Conservation (phyloP, 2,888 invertebrate genomes). For the Microchrysa polita region DNA sequence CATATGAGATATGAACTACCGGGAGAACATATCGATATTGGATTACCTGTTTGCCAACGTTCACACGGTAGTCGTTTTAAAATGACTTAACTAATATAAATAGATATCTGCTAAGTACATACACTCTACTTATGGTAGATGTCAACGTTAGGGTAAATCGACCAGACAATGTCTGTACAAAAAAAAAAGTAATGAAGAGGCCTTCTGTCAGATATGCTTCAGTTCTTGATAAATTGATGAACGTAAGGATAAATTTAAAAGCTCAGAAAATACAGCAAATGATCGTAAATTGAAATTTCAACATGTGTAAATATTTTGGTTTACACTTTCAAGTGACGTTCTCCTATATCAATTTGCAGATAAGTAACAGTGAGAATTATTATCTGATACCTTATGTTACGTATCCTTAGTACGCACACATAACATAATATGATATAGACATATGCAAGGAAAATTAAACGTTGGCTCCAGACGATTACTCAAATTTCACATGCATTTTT, state of each 20-base stretch:
- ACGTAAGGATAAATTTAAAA: too few species aligned
- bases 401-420: neutral
- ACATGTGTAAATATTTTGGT: neutral
- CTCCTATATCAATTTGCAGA: neutral
- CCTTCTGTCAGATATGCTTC: too few species aligned
- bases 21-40: slow-evolving; percentile 35
- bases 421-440: neutral
- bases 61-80: slow-evolving; percentile 24
- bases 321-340: neutral
- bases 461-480: slow-evolving; percentile 21
- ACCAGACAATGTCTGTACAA: neutral
- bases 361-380: slow-evolving; percentile 1
- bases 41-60: slow-evolving; percentile 14
- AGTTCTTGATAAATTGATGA: too few species aligned
- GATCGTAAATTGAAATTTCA: too few species aligned
- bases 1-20: slow-evolving; percentile 23
- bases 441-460: neutral
- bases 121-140: too few species aligned
- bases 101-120: slow-evolving; percentile 4
- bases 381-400: neutral
- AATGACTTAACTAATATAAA: slow-evolving; percentile 30
- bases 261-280: too few species aligned
- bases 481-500: slow-evolving; percentile 2
- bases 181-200: too few species aligned
- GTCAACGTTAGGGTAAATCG: neutral